Percentiles rank a stretch among this genome's conserved stretches.
phyloP scores from a whole-genome alignment of 1,140 invertebrate genomes.

The Subanguina moxae region DNA sequence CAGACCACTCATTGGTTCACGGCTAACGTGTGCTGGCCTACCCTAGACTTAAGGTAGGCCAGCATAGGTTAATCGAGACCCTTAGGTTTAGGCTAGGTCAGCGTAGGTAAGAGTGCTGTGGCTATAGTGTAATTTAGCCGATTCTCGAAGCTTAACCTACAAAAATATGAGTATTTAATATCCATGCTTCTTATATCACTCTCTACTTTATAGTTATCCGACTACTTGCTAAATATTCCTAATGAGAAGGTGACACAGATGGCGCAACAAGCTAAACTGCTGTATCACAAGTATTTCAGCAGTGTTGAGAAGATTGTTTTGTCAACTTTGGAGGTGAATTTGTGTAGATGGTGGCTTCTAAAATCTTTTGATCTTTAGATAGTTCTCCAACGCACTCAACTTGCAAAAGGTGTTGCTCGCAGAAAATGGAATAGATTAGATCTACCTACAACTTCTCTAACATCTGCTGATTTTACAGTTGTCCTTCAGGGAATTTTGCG shows the following conservation, averaged over 20 bases:
- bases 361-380: conserved; percentile 19
- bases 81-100: not conserved
- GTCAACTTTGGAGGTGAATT: conserved; percentile 29
- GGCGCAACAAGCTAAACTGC: conserved; percentile 11
- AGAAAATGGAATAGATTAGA: conserved; percentile 8
- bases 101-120: not conserved
- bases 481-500: not conserved
- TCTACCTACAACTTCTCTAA: not conserved
- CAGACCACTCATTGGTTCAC: too few species aligned
- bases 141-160: too few species aligned
- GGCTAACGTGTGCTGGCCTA: too few species aligned
- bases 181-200: not conserved
- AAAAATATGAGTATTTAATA: not conserved
- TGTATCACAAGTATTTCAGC: conserved; percentile 43
- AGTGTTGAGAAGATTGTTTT: conserved; percentile 44
- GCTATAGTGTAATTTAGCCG: conserved; percentile 11
- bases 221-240: conserved; percentile 30
- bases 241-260: conserved; percentile 24
- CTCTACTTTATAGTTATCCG: conserved; percentile 36
- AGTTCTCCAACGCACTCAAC: conserved; percentile 14
- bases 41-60: too few species aligned
- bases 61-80: too few species aligned
- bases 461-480: not conserved
- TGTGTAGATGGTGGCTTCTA: not conserved
- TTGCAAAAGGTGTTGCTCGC: not conserved